Evolutionary conservation across 1,140 invertebrate genomes (phyloP), one percentile per base, ranked within the genome.

Genomic region (Euglossa dilemma): DNA sequence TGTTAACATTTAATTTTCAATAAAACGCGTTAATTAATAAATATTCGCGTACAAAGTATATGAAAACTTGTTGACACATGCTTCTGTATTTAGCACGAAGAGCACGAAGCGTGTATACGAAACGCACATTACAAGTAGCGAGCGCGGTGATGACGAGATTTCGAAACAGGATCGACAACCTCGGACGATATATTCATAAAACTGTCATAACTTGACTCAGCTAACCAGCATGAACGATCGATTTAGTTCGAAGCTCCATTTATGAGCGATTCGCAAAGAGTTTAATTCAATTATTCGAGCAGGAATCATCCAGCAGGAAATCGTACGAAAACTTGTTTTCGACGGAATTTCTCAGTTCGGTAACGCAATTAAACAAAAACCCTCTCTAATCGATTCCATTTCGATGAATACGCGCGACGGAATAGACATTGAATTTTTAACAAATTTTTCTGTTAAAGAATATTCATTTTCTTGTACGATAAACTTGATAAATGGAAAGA

Each of bases 281-380:
- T 56, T 73, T 73, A 57, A 73, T 73, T 54, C 71, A 57, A 73
- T 73, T 73, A 45, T 70, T 70, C 14, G 43, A 45, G 36, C n/a
- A n/a, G 6, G 6, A 43, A n/a, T 57, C 23, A 56, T 56, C 28
- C 23, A 56, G 43, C 20, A 25, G 28, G 20, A 56, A 56, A 23
- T 71, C 20, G 11, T 23, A 23, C 18, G 69, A 36, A 56, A 71
- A 28, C 64, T 67, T 36, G 28, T 20, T 64, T 43, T 25, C 18
- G 23, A 67, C 12, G 43, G 43, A n/a, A 66, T 66, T 45, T 3
- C 11, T 23, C 6, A n/a, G 11, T 45, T 43, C 6, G 9, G 16
- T 11, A 28, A 43, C 9, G 5, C 9, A 20, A 43, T 64, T 12
- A 6, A 43, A 64, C 5, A 20, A 64, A 45, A 23, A 8, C 52